Conservation (phyloP, 2,888 invertebrate genomes). For the Acanthopleura granulata region DNA sequence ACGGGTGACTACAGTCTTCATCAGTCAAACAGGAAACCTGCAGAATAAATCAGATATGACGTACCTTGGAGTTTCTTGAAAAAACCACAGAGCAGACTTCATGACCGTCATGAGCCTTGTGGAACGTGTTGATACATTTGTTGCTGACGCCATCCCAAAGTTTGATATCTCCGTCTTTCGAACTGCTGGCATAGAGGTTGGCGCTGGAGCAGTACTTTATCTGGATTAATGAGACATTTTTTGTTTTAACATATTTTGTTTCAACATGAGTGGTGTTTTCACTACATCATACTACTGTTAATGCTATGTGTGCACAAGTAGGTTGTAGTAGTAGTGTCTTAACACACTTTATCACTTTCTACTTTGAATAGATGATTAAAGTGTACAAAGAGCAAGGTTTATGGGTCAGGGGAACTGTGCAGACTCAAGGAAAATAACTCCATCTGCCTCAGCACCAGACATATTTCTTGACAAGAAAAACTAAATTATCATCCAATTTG, state of each 20-base stretch:
- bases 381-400: too few relatives aligned
- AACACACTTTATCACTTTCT: too few relatives aligned
- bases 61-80: constrained; percentile 94
- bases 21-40: too few relatives aligned
- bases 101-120: constrained; percentile 92
- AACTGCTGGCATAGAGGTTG: constrained; percentile 84
- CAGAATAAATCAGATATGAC: neutral
- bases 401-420: too few relatives aligned
- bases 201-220: constrained; percentile 79
- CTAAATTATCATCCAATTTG: too few relatives aligned
- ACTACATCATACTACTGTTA: neutral
- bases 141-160: constrained; percentile 97
- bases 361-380: too few relatives aligned
- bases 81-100: constrained; percentile 95
- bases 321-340: too few relatives aligned
- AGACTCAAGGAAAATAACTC: too few relatives aligned
- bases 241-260: too few relatives aligned
- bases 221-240: constrained; percentile 41
- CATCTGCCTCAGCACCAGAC: too few relatives aligned
- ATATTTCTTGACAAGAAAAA: too few relatives aligned
- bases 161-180: constrained; percentile 93
- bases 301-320: neutral
- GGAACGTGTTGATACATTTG: constrained; percentile 92
- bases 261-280: neutral
- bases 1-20: too few relatives aligned